Conservation (phyloP, 2,113 vertebrate genomes). For the Hypocryptadius cinnamomeus region DNA sequence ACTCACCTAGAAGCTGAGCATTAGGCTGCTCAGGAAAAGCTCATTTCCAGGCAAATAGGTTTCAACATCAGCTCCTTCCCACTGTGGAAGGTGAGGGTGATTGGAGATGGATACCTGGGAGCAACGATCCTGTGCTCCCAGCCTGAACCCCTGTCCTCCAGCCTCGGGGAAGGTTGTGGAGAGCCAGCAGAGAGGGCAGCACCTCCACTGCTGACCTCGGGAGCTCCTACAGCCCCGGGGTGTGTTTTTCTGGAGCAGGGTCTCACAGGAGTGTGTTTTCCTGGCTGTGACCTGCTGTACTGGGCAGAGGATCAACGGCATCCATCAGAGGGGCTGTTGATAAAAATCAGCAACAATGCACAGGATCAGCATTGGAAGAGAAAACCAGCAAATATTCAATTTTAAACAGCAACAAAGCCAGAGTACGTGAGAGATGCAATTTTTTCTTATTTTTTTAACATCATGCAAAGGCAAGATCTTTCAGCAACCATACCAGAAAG, state of each 20-base stretch:
- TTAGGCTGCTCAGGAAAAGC: not conserved
- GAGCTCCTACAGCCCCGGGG: rapidly evolving
- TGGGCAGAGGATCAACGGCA: not conserved
- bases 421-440: not conserved
- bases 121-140: not conserved
- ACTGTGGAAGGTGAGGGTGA: not conserved
- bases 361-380: not conserved
- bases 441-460: not conserved
- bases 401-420: not conserved
- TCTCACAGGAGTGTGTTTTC: not conserved
- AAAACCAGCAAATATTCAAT: not conserved
- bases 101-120: not conserved
- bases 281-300: not conserved
- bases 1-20: not conserved
- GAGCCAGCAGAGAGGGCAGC: not conserved
- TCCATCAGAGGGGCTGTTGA: not conserved
- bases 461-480: not conserved
- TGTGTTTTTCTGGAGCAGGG: not conserved
- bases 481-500: not conserved
- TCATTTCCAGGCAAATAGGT: not conserved
- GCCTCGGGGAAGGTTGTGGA: rapidly evolving
- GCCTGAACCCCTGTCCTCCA: not conserved
- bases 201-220: not conserved
- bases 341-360: not conserved
- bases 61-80: not conserved